phyloP scores from a whole-genome alignment of 2,888 invertebrate genomes.

The Clivina fossor region DNA sequence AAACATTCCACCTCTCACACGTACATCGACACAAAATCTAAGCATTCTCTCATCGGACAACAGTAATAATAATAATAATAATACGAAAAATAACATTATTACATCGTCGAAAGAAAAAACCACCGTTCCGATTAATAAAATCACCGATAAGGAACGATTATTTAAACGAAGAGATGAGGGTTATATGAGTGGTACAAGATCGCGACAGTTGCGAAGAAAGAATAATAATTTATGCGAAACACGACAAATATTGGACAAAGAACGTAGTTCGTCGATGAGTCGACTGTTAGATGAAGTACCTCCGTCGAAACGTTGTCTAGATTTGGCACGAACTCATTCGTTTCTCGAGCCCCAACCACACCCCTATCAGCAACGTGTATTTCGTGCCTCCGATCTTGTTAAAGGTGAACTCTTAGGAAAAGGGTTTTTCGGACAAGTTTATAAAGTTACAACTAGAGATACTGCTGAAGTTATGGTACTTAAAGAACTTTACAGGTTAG shows the following conservation, averaged over 20 bases:
- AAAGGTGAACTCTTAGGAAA: constrained; percentile 87
- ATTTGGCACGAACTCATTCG: constrained; percentile 83
- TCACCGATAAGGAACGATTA: constrained; percentile 55
- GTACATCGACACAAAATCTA: constrained; percentile 36
- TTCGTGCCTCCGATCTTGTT: constrained; percentile 87
- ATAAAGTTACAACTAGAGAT: constrained; percentile 85
- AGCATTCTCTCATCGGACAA: constrained; percentile 33
- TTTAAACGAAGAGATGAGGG: constrained; percentile 63
- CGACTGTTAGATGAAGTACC: constrained; percentile 70
- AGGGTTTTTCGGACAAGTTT: constrained; percentile 93
- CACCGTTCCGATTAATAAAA: constrained; percentile 48
- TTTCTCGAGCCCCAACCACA: constrained; percentile 68
- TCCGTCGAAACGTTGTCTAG: constrained; percentile 54
- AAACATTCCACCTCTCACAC: constrained; percentile 39
- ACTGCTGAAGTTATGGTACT: constrained; percentile 94
- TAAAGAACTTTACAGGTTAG: constrained; percentile 70
- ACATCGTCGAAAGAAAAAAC: constrained; percentile 37
- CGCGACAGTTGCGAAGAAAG: constrained; percentile 61
- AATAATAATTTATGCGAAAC: constrained; percentile 53
- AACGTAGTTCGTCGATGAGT: constrained; percentile 84
- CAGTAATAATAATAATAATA: constrained; percentile 32
- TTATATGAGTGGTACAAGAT: constrained; percentile 64
- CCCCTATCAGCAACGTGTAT: constrained; percentile 66
- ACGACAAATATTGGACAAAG: constrained; percentile 62
- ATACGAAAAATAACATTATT: constrained; percentile 30